phyloP scores from a whole-genome alignment of 2,888 invertebrate genomes.

The Aleiodes alternator region DNA sequence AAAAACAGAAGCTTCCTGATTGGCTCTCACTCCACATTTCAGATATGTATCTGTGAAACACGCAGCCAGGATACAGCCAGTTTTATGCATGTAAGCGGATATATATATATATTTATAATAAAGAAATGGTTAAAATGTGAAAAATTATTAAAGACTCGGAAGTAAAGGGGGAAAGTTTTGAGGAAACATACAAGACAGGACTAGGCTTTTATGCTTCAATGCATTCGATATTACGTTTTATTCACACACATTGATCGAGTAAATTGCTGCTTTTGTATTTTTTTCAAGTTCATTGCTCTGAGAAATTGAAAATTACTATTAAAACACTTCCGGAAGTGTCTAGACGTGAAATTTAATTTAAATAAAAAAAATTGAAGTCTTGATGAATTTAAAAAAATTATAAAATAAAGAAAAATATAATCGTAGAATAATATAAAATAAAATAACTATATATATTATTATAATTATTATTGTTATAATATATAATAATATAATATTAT shows the following conservation, averaged over 20 bases:
- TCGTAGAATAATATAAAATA: too few species aligned
- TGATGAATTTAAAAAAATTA: too few species aligned
- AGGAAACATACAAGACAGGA: slow-evolving; percentile 28
- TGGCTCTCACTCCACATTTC: slow-evolving; percentile 29
- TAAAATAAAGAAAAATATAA: too few species aligned
- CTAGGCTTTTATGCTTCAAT: slow-evolving; percentile 17
- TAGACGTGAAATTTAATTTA: slow-evolving; percentile 21
- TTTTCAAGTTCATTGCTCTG: slow-evolving; percentile 31
- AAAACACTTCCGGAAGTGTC: slow-evolving; percentile 4
- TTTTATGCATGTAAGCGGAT: not conserved
- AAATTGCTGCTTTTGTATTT: slow-evolving; percentile 3
- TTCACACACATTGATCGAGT: slow-evolving; percentile 1
- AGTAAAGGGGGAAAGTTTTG: slow-evolving; percentile 44
- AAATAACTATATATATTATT: too few species aligned
- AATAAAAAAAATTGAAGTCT: not conserved
- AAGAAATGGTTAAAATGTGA: not conserved
- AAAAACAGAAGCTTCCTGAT: slow-evolving; percentile 38
- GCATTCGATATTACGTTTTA: slow-evolving; percentile 24
- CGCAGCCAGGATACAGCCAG: slow-evolving; percentile 3
- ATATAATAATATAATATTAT: too few species aligned
- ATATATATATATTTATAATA: slow-evolving; percentile 23
- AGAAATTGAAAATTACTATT: not conserved
- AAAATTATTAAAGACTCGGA: slow-evolving; percentile 3
- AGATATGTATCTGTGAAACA: slow-evolving; percentile 32
- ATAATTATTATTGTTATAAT: too few species aligned